These are phyloP conservation scores for Paratilapia polleni DNA, from an alignment of 2,113 vertebrate species.

Conservation along the genomic window DNA sequence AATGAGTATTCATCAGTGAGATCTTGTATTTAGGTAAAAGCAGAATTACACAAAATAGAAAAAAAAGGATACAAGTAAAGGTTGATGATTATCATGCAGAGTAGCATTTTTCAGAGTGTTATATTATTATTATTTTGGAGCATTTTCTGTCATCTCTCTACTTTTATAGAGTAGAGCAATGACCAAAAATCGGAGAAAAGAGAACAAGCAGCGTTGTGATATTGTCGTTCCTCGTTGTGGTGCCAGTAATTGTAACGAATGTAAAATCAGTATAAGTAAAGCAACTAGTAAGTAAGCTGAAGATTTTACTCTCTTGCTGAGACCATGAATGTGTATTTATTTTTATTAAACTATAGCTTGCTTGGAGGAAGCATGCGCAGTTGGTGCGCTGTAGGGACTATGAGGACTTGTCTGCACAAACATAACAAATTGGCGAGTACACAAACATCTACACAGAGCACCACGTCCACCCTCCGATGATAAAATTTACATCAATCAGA, in stretches of 20 bases:
- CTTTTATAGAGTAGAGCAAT: neutral
- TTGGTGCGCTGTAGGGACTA: neutral
- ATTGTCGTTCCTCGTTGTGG: neutral
- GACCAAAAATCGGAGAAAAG: too few relatives aligned
- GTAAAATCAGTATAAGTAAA: neutral
- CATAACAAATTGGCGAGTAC: neutral
- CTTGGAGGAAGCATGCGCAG: too few relatives aligned
- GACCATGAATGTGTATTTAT: neutral
- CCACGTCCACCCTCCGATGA: neutral
- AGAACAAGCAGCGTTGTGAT: too few relatives aligned
- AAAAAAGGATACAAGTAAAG: neutral
- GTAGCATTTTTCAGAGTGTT: neutral
- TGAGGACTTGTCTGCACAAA: neutral
- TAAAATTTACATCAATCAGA: too few relatives aligned
- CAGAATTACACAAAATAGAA: too few relatives aligned
- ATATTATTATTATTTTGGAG: neutral
- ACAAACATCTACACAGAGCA: neutral
- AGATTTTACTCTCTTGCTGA: neutral
- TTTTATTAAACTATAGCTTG: neutral
- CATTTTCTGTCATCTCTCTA: neutral
- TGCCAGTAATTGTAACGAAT: neutral
- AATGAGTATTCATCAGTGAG: neutral
- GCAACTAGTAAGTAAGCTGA: neutral
- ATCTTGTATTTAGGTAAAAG: neutral
- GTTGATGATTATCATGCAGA: neutral